phyloP scores from a whole-genome alignment of 2,113 vertebrate genomes.

The Enhydra lutris region DNA sequence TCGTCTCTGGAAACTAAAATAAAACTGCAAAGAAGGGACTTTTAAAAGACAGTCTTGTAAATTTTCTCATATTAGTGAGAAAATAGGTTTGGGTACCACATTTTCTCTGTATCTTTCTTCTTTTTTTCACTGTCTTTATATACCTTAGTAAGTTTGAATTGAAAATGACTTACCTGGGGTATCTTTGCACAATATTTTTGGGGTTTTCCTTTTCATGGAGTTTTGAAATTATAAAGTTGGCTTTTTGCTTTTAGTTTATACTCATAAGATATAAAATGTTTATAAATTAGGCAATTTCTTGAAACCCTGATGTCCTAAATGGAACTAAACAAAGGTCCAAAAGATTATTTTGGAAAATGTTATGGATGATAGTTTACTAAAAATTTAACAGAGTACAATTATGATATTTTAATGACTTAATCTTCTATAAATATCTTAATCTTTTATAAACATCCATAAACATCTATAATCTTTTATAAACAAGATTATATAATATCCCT shows the following conservation, averaged over 20 bases:
- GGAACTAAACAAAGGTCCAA: background rate
- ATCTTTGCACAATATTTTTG: background rate
- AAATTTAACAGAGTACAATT: background rate
- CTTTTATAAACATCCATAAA: no score
- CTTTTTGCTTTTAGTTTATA: background rate
- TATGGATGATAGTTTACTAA: background rate
- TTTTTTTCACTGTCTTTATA: background rate
- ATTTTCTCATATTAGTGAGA: background rate
- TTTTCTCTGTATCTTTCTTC: background rate
- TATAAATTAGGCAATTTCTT: background rate
- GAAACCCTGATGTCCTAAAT: background rate
- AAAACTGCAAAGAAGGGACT: background rate
- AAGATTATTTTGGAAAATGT: slow-evolving; percentile 3
- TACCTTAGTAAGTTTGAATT: background rate
- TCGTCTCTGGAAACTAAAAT: background rate
- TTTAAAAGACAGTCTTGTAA: background rate
- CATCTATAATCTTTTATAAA: background rate
- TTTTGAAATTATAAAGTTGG: background rate
- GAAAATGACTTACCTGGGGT: background rate
- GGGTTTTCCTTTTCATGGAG: background rate
- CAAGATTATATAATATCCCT: background rate
- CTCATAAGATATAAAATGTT: background rate
- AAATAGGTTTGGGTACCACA: background rate
- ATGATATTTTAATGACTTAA: background rate
- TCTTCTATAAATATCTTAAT: background rate